Evolutionary conservation across 2,797 vertebrate genomes (phyloP), one percentile per base, ranked within the genome.

Genomic region (Petrocephalus sullivani): DNA sequence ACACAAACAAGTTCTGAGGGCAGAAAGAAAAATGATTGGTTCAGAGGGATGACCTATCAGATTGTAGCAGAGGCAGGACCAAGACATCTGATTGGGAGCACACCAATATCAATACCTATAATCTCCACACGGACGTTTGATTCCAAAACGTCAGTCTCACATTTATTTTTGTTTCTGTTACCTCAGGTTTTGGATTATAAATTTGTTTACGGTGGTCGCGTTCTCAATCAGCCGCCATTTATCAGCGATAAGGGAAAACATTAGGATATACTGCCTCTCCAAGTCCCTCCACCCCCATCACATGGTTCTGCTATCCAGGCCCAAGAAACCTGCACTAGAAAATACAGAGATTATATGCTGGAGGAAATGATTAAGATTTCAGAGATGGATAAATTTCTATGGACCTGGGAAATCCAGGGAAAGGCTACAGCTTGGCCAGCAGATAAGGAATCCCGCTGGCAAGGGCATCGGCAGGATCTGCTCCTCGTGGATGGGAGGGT

Each of bases 341-440:
- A 85, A 41, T 41, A 46, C 37, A 85, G 53, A 58, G 51, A 57
- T 85, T 85, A 33, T 28, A 53, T 57, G 54, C 51, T 85, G 19
- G 28, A 85, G 83, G 83, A 58, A 56, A 56, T 78, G 33, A 78
- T 78, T 78, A 78, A 41, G 71, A 78, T 78, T 78, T 41, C 12
- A 9, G 71, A 78, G 37, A 41, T 46, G 41, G 33, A 46, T 41
- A 78, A 3, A 49, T 41, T 78, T 78, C 33, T 78, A n/a, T 78
- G 71, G 37, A 46, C 71, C 41, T 19, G 37, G 41, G 14, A 78
- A 78, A 46, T 49, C 5, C 71, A 78, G 41, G 71, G 41, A 78
- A 8, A 78, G 41, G 71, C 71, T 78, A 14, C 41, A n/a, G 71
- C 64, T 78, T 78, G 71, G 71, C 6, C 41, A 14, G 14, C 49